Evolutionary conservation across 1,140 invertebrate genomes (phyloP).

Genomic region (Hydropsyche tenuis): DNA sequence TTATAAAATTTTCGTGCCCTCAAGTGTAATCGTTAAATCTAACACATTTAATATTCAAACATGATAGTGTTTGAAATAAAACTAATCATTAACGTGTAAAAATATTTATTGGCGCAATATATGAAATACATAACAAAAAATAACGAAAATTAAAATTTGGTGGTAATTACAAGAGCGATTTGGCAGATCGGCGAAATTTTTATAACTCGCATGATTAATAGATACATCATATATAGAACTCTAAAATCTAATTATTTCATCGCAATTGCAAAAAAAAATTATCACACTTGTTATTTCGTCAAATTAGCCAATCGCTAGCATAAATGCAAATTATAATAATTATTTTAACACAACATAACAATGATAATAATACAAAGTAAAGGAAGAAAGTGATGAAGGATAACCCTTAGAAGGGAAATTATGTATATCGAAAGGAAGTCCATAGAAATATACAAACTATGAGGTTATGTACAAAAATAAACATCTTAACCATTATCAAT

Average conservation of each 20-base stretch:
- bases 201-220: not conserved
- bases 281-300: conserved; percentile 13
- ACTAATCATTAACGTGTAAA: not conserved
- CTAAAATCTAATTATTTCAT: too few species aligned
- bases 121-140: conserved; percentile 11
- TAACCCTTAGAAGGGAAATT: not conserved
- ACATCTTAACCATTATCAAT: not conserved
- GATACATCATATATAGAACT: not conserved
- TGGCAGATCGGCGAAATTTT: not conserved
- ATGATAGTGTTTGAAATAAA: not conserved
- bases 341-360: not conserved
- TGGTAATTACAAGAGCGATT: not conserved
- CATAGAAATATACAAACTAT: not conserved
- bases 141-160: not conserved
- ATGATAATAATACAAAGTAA: not conserved
- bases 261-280: not conserved
- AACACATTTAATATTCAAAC: not conserved
- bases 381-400: not conserved
- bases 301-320: conserved; percentile 1
- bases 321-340: conserved; percentile 7
- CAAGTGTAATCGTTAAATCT: too few species aligned
- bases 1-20: too few species aligned
- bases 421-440: not conserved
- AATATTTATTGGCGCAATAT: not conserved
- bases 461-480: not conserved